Evolutionary conservation across 2,888 invertebrate species (phyloP).

Genomic region (Isoperla grammatica): DNA sequence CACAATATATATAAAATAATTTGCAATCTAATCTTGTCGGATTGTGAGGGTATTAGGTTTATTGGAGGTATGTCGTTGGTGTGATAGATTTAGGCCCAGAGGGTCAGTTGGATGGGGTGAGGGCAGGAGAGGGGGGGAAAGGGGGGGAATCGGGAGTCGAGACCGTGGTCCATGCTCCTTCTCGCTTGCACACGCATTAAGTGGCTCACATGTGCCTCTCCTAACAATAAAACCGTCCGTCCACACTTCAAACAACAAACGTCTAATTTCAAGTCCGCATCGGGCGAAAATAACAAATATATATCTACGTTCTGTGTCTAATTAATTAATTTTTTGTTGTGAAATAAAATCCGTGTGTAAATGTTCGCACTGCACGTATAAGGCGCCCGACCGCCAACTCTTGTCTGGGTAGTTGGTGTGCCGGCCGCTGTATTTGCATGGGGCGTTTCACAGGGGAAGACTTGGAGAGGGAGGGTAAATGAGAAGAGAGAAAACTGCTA

Average conservation of each 20-base stretch:
- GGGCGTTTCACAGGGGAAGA: conserved; percentile 21
- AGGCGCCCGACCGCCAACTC: conserved; percentile 20
- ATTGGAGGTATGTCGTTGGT: neutral
- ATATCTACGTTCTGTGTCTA: too few relatives aligned
- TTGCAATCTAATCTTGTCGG: too few relatives aligned
- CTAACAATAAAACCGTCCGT: neutral
- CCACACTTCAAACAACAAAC: neutral
- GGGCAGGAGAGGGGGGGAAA: neutral
- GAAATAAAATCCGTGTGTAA: conserved; percentile 18
- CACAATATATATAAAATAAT: too few relatives aligned
- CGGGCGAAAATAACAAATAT: too few relatives aligned
- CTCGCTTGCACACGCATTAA: conserved; percentile 7
- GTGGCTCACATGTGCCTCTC: neutral
- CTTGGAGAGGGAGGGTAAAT: conserved; percentile 23
- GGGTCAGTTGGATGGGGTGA: conserved; percentile 3
- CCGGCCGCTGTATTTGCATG: conserved; percentile 25
- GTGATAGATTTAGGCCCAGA: conserved; percentile 3
- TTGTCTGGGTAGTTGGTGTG: conserved; percentile 18
- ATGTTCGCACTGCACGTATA: conserved; percentile 13
- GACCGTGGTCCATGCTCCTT: neutral
- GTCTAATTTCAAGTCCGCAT: neutral
- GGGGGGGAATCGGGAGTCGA: conserved; percentile 20
- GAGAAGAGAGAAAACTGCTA: conserved; percentile 11
- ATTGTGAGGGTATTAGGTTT: neutral
- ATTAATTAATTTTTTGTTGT: neutral